These are phyloP conservation scores for Archips xylosteana DNA, from an alignment of 2,888 invertebrate genomes.

Conservation along the genomic window DNA sequence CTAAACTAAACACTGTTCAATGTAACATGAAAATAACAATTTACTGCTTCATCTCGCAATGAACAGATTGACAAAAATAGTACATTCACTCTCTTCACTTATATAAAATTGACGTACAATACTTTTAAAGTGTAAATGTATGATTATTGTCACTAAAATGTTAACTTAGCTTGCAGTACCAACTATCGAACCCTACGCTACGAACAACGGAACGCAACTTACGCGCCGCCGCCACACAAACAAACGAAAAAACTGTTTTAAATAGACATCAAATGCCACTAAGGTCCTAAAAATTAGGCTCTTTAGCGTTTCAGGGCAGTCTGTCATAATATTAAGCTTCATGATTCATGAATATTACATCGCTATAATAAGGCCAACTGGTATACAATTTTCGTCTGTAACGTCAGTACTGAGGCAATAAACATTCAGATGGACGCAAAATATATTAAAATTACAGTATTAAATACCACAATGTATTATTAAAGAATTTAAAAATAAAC, in stretches of 20 bases:
- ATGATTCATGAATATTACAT: not conserved
- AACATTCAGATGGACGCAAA: conserved; percentile 1
- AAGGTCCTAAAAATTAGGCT: not conserved
- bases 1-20: conserved; percentile 9
- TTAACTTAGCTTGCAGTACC: conserved; percentile 7
- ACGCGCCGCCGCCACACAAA: conserved; percentile 13
- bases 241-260: not conserved
- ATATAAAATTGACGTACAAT: conserved; percentile 18
- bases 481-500: not conserved
- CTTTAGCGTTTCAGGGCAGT: not conserved
- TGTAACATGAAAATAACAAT: not conserved
- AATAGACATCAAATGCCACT: not conserved
- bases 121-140: conserved; percentile 5
- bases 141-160: not conserved
- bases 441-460: not conserved
- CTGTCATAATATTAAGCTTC: not conserved
- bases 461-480: not conserved
- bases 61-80: conserved; percentile 7
- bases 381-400: conserved; percentile 7
- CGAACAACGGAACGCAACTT: conserved; percentile 9
- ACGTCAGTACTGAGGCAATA: not conserved
- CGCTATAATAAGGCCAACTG: conserved; percentile 2
- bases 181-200: conserved; percentile 11
- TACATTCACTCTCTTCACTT: conserved; percentile 21
- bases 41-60: not conserved